Evolutionary conservation across 2,888 invertebrate genomes (phyloP), one percentile per base, ranked within the genome.

Genomic region (Caenorhabditis sp.): DNA sequence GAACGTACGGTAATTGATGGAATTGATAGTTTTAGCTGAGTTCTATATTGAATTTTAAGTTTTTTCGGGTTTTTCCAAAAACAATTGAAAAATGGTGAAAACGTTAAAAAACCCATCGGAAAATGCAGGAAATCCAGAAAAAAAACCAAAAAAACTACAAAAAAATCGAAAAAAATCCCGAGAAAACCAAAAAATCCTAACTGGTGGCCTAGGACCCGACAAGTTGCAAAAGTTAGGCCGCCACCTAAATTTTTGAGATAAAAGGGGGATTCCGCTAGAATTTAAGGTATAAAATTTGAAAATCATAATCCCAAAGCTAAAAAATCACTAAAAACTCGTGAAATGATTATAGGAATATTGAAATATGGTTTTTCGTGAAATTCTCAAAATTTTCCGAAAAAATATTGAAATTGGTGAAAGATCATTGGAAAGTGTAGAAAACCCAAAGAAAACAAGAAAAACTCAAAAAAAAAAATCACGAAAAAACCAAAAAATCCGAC

Each of bases 221-320:
- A 47, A 47, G 8, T 47, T 47, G 47, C n/a, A 47, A 47, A 47
- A 47, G 18, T 20, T 47, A 47, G 47, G 47, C 47, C 47, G 9
- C 32, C 32, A 32, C 32, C 32, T 6, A 32, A 32, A 32, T 4
- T 32, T 9, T 32, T 32, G 5, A 32, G 9, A 32, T 32, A 6
- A n/a, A n/a, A n/a, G n/a, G n/a, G n/a, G n/a, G n/a, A n/a, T n/a
- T n/a, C n/a, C n/a, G n/a, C n/a, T n/a, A n/a, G n/a, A n/a, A n/a
- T n/a, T n/a, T n/a, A n/a, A n/a, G n/a, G n/a, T n/a, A n/a, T n/a
- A n/a, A n/a, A n/a, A n/a, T n/a, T n/a, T n/a, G n/a, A n/a, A n/a
- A n/a, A n/a, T n/a, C n/a, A n/a, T n/a, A n/a, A n/a, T n/a, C n/a
- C n/a, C n/a, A n/a, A n/a, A n/a, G n/a, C n/a, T n/a, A n/a, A n/a